Percentiles rank a stretch among this genome's conserved stretches.
These are phyloP conservation scores for Fragariocoptes setiger DNA, from an alignment of 1,140 invertebrate species.

Conservation along the genomic window DNA sequence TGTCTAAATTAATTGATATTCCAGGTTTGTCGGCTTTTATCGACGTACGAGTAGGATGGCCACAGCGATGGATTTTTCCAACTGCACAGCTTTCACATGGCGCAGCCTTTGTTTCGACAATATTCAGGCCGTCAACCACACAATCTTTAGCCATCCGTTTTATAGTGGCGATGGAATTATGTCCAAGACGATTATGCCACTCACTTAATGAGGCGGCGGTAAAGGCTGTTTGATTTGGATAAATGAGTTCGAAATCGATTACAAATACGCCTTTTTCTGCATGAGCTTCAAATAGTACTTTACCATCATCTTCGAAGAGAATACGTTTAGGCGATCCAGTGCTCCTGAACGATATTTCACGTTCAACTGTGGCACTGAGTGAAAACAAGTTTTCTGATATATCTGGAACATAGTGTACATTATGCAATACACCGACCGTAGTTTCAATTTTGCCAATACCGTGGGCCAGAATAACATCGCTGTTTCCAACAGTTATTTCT, in stretches of 20 bases:
- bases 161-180: neutral
- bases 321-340: no score
- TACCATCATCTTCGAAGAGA: neutral
- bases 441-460: neutral
- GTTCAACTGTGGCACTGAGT: neutral
- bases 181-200: neutral
- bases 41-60: neutral
- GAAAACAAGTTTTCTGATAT: neutral
- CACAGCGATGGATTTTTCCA: neutral
- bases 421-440: neutral
- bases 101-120: neutral
- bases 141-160: neutral
- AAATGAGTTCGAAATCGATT: neutral
- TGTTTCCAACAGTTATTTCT: neutral
- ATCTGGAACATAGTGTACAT: neutral
- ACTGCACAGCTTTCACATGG: neutral
- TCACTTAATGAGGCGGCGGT: neutral
- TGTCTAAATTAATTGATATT: neutral
- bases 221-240: neutral
- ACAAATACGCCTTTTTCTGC: neutral
- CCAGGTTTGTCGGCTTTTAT: neutral
- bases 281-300: neutral
- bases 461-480: neutral
- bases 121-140: neutral
- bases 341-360: neutral